Evolutionary conservation across 2,797 vertebrate genomes (phyloP).

Genomic region (Sparus aurata): DNA sequence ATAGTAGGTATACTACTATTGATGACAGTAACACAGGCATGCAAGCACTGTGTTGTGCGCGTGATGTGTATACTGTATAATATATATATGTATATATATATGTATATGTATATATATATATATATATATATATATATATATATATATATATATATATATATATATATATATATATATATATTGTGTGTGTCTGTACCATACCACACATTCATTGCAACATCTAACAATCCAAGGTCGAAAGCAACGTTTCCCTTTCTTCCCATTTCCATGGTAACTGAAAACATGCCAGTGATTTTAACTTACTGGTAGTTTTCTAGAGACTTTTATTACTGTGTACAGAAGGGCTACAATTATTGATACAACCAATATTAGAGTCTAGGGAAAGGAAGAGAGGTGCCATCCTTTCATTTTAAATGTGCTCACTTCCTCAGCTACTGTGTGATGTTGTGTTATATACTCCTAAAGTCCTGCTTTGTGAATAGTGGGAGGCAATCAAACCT

Average conservation of each 20-base stretch:
- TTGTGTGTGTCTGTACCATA: background rate
- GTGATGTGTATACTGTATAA: background rate
- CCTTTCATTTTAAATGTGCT: background rate
- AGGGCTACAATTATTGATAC: background rate
- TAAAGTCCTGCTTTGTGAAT: background rate
- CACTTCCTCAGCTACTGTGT: background rate
- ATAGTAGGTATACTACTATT: background rate
- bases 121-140: too few relatives aligned
- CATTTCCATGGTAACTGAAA: slow-evolving; percentile 63
- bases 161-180: too few relatives aligned
- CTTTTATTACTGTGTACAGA: slow-evolving; percentile 9
- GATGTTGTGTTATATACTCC: background rate
- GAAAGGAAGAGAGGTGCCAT: background rate
- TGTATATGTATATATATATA: too few relatives aligned
- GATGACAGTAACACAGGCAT: background rate
- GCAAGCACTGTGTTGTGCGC: background rate
- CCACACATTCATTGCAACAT: slow-evolving; percentile 29
- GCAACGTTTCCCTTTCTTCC: slow-evolving; percentile 44
- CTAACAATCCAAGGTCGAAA: slow-evolving; percentile 39
- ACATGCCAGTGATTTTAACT: slow-evolving; percentile 15
- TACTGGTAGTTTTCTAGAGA: slow-evolving; percentile 19
- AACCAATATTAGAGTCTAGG: background rate
- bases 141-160: too few relatives aligned
- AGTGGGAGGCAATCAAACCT: background rate
- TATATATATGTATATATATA: too few relatives aligned